Conservation (phyloP, 2,113 vertebrate genomes). For the Arothron firmamentum region DNA sequence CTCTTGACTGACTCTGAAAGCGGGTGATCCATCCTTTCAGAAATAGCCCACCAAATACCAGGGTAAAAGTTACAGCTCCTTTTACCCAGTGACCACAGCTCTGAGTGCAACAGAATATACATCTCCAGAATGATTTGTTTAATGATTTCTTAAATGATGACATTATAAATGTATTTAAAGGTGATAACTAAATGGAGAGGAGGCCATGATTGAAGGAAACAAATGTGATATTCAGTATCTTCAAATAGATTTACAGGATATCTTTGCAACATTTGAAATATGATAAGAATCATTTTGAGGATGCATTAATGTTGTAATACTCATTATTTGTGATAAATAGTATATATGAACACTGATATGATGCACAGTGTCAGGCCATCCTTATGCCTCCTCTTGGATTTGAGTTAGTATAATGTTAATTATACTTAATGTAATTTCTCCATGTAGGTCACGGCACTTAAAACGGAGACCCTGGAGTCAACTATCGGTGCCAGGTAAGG, state of each 20-base stretch:
- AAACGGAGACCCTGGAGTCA: constrained; percentile 47
- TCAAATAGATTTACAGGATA: too few species aligned
- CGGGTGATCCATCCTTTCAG: not conserved
- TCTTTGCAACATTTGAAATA: too few species aligned
- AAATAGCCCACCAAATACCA: constrained; percentile 9
- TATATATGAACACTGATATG: not conserved
- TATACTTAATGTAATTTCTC: not conserved
- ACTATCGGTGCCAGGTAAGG: constrained; percentile 39
- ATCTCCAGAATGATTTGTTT: too few species aligned
- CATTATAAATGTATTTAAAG: too few species aligned
- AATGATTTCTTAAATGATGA: too few species aligned
- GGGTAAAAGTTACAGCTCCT: constrained; percentile 1
- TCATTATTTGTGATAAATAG: not conserved
- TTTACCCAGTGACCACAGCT: constrained; percentile 18
- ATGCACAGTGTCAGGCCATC: not conserved
- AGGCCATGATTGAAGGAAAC: too few species aligned
- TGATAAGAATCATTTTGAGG: not conserved
- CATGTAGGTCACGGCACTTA: constrained; percentile 47
- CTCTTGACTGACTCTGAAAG: too few species aligned
- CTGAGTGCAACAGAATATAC: constrained; percentile 13
- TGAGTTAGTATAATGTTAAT: not conserved
- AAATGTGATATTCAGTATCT: too few species aligned
- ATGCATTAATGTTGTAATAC: not conserved
- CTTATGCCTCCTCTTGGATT: not conserved
- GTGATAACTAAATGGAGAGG: too few species aligned